Evolutionary conservation across 2,888 invertebrate genomes (phyloP), one percentile per base, ranked within the genome.

Genomic region (Drosophila pegasa): DNA sequence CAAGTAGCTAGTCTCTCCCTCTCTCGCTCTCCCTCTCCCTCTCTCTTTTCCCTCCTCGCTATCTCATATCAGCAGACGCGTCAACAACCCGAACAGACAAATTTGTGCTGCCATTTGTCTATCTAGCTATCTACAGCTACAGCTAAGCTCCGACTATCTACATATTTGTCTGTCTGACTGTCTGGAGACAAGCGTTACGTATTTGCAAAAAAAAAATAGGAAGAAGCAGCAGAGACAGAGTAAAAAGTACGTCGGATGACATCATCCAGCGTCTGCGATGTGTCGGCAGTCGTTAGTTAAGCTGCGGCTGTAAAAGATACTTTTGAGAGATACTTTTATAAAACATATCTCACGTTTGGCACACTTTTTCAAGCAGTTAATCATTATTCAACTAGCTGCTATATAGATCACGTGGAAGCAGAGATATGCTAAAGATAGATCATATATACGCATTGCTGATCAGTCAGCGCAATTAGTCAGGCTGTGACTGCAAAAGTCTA

Each of bases 31-130:
- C 9, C 4, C 37, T 38, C 9, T 4, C 38, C 6, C 38, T 20
- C 6, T 18, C 10, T 12, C 5, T 25, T 5, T 25, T 25, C 12
- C 40, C 6, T 5, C 25, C 8, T 4, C 27, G 14, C 45, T 47
- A 7, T 29, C 20, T 31, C 52, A 2, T 52, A 64, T 54, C 59
- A 56, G 57, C 52, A 37, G 50, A 50, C 61, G 48, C 22, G 75
- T 71, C 60, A 74, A 67, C 75, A 71, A 74, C 40, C 68, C 9
- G 31, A 74, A 3, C 57, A 52, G 18, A 33, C 61, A 47, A 31
- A 33, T 14, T 29, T 29, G 18, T 35, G 35, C 27, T 7, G 38
- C 52, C 61, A 51, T 56, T 27, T 55, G 40, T 51, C 51, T 58
- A 45, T 27, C 55, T 27, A n/a, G 47, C 64, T 63, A 47, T 48